A percentile compares a stretch with the other conserved stretches of the same genome.
Conservation (phyloP, 30 jellyfish, hydroid and myxozoan species). For the Hydractinia echinata region DNA sequence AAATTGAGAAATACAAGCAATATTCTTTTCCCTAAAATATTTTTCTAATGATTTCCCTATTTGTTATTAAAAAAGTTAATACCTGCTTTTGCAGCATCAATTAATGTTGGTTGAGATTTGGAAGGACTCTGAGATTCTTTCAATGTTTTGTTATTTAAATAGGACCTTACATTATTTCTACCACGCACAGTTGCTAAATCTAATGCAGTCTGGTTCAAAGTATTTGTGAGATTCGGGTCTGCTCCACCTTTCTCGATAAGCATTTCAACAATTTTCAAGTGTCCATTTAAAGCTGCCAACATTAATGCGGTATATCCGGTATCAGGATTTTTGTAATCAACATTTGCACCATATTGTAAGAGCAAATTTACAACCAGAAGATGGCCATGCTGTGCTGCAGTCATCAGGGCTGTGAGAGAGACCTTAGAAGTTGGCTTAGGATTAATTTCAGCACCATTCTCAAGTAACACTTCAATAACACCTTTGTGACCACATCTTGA, state of each 20-base stretch:
- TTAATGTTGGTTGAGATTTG: background rate
- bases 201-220: slow-evolving; percentile 73
- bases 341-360: slow-evolving; percentile 63
- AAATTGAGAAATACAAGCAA: too few relatives aligned
- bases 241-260: slow-evolving; percentile 73
- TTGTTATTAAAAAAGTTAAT: background rate
- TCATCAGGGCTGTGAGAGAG: slow-evolving; percentile 56
- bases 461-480: slow-evolving; percentile 44
- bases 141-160: slow-evolving; percentile 41
- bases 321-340: slow-evolving; percentile 67
- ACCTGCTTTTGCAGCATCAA: slow-evolving; percentile 29
- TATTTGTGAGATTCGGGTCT: slow-evolving; percentile 62
- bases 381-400: slow-evolving; percentile 97
- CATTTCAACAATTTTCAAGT: slow-evolving; percentile 58
- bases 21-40: too few relatives aligned
- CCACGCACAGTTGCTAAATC: slow-evolving; percentile 46
- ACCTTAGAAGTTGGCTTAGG: slow-evolving; percentile 23
- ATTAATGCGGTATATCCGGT: slow-evolving; percentile 94
- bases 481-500: slow-evolving; percentile 78
- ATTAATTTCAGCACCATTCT: slow-evolving; percentile 62
- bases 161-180: slow-evolving; percentile 58
- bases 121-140: background rate
- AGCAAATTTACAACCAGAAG: slow-evolving; percentile 46
- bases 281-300: slow-evolving; percentile 91
- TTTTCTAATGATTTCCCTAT: too few relatives aligned